Evolutionary conservation across 1,140 invertebrate genomes (phyloP).

Genomic region (Paralvinella palmiformis): DNA sequence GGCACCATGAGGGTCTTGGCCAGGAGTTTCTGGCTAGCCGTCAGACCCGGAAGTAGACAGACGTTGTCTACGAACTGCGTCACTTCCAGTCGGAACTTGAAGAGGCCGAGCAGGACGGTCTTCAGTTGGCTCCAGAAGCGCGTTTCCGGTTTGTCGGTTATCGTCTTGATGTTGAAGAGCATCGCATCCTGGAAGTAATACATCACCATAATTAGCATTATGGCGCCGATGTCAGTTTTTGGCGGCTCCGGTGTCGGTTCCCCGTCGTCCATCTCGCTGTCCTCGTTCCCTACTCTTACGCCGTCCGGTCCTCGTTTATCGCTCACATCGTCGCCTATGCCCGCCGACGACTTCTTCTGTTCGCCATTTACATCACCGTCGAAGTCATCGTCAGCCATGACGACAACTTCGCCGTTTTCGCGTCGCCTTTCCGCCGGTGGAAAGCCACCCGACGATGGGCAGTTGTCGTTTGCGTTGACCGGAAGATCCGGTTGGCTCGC

Average conservation of each 20-base stretch:
- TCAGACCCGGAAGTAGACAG: not conserved
- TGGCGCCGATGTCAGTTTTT: not conserved
- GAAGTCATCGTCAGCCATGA: not conserved
- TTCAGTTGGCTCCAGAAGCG: not conserved
- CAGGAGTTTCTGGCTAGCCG: not conserved
- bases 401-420: not conserved
- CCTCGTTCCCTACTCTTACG: too few species aligned
- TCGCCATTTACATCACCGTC: not conserved
- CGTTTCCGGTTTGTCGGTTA: not conserved
- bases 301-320: too few species aligned
- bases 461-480: not conserved
- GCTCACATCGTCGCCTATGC: not conserved
- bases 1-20: not conserved
- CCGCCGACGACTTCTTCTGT: not conserved
- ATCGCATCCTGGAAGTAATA: conserved; percentile 12
- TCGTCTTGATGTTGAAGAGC: conserved; percentile 1
- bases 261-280: too few species aligned
- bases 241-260: not conserved
- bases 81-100: conserved; percentile 3
- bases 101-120: not conserved
- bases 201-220: not conserved
- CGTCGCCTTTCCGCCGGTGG: not conserved
- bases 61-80: not conserved
- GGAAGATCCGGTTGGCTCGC: too few species aligned
- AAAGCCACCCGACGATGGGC: not conserved